phyloP scores from a whole-genome alignment of 2,888 invertebrate species.

The Drosophila fungiperda region DNA sequence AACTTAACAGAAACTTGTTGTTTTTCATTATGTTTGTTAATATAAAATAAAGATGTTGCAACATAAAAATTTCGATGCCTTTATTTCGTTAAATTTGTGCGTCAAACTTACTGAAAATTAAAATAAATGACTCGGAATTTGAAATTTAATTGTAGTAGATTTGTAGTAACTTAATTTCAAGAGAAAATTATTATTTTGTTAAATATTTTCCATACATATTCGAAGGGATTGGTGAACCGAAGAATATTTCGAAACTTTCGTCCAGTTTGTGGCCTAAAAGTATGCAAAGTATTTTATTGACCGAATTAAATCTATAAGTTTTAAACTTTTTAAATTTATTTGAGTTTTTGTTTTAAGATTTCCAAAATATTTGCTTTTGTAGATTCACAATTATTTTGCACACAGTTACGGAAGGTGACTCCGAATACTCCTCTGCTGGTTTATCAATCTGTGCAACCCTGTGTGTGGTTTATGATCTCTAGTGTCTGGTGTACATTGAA shows the following conservation, averaged over 20 bases:
- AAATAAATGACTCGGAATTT: not conserved
- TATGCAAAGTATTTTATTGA: not conserved
- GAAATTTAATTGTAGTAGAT: not conserved
- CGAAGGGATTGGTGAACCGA: not conserved
- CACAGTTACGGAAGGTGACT: not conserved
- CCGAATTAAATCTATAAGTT: not conserved
- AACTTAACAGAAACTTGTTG: not conserved
- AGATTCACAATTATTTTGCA: not conserved
- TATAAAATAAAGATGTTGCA: not conserved
- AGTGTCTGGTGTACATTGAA: conserved; percentile 20
- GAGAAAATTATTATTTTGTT: not conserved
- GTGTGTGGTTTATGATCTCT: conserved; percentile 1
- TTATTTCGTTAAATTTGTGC: not conserved
- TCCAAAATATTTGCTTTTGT: not conserved
- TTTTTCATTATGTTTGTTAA: not conserved
- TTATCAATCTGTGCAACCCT: not conserved
- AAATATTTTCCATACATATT: not conserved
- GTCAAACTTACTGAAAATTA: not conserved
- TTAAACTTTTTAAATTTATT: not conserved
- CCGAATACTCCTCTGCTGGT: not conserved
- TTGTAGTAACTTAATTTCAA: not conserved
- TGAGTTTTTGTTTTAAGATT: not conserved
- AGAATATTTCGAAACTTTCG: not conserved
- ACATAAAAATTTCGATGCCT: no score
- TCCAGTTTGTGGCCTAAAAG: not conserved